Conservation (phyloP, 1,140 invertebrate species). For the Heterodera carotae region DNA sequence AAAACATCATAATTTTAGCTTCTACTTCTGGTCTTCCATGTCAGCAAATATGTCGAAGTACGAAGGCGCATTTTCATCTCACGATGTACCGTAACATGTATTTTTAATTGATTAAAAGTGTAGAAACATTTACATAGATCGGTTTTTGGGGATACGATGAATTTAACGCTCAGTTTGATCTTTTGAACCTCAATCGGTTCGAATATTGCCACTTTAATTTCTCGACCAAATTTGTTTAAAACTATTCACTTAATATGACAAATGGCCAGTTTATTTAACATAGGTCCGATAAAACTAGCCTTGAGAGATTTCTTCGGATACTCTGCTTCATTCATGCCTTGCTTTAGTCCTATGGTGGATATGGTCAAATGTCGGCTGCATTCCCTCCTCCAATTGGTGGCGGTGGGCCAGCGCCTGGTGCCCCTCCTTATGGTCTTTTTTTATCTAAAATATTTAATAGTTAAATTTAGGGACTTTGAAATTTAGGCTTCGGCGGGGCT, state of each 20-base stretch:
- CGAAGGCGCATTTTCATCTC: neutral
- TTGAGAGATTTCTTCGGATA: neutral
- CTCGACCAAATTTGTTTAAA: no score
- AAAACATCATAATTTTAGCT: constrained; percentile 18
- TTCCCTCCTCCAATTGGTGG: neutral
- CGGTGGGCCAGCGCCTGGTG: neutral
- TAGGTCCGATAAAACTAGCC: no score
- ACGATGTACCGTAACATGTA: no score
- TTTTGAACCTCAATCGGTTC: no score
- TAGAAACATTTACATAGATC: no score
- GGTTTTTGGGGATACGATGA: no score
- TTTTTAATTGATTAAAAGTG: no score
- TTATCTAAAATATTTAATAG: neutral
- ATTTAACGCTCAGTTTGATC: no score
- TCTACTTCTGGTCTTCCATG: neutral
- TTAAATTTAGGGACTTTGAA: neutral
- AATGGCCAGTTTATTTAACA: no score
- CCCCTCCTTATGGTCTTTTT: neutral
- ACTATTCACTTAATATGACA: no score
- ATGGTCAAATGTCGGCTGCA: neutral
- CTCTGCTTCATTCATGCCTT: neutral
- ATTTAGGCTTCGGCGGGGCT: neutral
- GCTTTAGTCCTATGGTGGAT: constrained; percentile 5
- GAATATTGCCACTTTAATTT: no score
- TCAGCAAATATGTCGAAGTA: neutral